phyloP scores from a whole-genome alignment of 2,113 vertebrate species.

The Plestiodon gilberti region DNA sequence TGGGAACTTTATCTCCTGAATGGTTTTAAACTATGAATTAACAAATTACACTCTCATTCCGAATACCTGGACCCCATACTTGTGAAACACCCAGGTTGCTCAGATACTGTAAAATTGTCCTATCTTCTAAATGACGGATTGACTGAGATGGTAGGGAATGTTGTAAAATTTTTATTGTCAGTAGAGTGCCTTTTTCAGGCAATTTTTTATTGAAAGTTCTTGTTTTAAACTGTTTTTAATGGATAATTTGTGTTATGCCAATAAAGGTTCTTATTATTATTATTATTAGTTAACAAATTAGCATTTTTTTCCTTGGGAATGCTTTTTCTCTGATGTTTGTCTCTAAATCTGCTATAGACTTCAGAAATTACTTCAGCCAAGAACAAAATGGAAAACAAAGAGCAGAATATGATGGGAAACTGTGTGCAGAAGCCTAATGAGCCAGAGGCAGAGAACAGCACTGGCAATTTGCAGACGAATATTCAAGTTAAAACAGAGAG shows the following conservation, averaged over 20 bases:
- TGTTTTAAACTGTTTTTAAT: too few relatives aligned
- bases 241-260: too few relatives aligned
- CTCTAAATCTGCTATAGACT: slow-evolving; percentile 75
- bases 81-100: too few relatives aligned
- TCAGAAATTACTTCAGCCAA: slow-evolving; percentile 83
- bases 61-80: too few relatives aligned
- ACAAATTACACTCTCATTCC: background rate
- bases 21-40: background rate
- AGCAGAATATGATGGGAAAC: slow-evolving; percentile 74
- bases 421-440: slow-evolving; percentile 72
- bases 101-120: too few relatives aligned
- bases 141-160: too few relatives aligned
- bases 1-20: background rate
- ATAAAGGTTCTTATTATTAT: background rate
- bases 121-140: too few relatives aligned
- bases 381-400: slow-evolving; percentile 79
- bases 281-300: background rate
- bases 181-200: too few relatives aligned
- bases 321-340: background rate
- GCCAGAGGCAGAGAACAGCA: slow-evolving; percentile 76
- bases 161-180: too few relatives aligned
- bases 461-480: slow-evolving; percentile 77
- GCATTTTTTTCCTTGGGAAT: background rate
- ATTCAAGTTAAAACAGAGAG: slow-evolving; percentile 78
- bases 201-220: too few relatives aligned